Evolutionary conservation across 2,888 invertebrate species (phyloP).

Genomic region (Papilio protenor): DNA sequence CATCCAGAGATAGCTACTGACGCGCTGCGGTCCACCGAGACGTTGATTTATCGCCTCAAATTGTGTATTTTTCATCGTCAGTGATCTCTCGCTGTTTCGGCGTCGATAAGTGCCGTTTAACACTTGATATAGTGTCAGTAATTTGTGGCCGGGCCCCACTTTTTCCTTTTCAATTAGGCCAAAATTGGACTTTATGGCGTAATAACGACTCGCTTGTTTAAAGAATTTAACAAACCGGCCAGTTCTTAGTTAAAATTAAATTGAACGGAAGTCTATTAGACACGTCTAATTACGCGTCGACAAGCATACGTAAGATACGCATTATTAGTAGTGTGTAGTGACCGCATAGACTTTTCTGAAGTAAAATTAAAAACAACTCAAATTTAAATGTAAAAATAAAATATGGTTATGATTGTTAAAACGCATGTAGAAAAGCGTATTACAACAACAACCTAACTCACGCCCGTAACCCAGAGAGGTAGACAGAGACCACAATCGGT

Average conservation of each 20-base stretch:
- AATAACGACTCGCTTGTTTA: constrained; percentile 54
- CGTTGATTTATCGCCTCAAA: constrained; percentile 81
- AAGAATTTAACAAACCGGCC: constrained; percentile 32
- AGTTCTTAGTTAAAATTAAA: constrained; percentile 32
- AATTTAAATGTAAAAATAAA: no score
- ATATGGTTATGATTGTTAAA: no score
- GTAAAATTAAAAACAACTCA: background rate
- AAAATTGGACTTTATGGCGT: constrained; percentile 77
- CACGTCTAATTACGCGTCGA: background rate
- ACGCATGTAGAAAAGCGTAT: no score
- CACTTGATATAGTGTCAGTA: constrained; percentile 84
- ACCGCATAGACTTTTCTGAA: background rate
- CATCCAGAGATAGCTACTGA: constrained; percentile 67
- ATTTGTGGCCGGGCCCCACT: constrained; percentile 77
- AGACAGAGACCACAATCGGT: no score
- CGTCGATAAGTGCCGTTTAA: constrained; percentile 82
- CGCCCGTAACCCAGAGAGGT: no score
- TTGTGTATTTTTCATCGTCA: constrained; percentile 83
- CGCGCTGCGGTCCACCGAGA: constrained; percentile 57
- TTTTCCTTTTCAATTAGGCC: constrained; percentile 81
- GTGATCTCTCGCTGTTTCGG: constrained; percentile 76
- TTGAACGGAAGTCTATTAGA: constrained; percentile 31
- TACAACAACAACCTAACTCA: no score
- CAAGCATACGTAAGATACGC: background rate
- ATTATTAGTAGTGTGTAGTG: background rate